A percentile compares a stretch with the other conserved stretches of the same genome.
phyloP scores from a whole-genome alignment of 1,140 invertebrate genomes.

The Sitodiplosis mosellana region DNA sequence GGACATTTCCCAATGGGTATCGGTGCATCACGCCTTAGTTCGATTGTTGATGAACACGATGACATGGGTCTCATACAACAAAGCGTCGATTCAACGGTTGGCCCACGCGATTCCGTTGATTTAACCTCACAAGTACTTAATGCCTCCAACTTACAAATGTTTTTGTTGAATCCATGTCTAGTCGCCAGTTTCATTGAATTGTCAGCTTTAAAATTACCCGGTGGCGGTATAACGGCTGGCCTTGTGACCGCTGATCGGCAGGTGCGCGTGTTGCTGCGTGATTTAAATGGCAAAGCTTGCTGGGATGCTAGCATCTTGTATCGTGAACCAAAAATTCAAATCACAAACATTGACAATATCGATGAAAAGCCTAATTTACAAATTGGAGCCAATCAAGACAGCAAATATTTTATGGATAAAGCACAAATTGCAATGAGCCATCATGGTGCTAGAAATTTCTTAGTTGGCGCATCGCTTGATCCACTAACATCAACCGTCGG shows the following conservation, averaged over 20 bases:
- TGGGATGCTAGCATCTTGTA: slow-evolving; percentile 90
- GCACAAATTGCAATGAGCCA: background rate
- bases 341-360: slow-evolving; percentile 6
- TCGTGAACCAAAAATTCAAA: slow-evolving; percentile 34
- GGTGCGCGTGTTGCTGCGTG: slow-evolving; percentile 74
- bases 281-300: slow-evolving; percentile 89
- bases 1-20: slow-evolving; percentile 80
- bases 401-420: background rate
- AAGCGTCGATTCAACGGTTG: slow-evolving; percentile 11
- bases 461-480: slow-evolving; percentile 11
- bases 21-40: slow-evolving; percentile 54
- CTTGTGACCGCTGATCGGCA: slow-evolving; percentile 40
- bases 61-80: slow-evolving; percentile 37
- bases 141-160: slow-evolving; percentile 76
- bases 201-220: slow-evolving; percentile 65
- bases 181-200: slow-evolving; percentile 84
- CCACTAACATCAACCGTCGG: slow-evolving; percentile 16
- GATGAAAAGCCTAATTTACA: background rate
- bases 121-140: slow-evolving; percentile 50
- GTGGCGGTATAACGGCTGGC: slow-evolving; percentile 64
- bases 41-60: slow-evolving; percentile 78
- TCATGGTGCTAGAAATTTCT: background rate
- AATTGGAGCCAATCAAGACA: background rate
- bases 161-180: slow-evolving; percentile 67
- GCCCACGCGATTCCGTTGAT: slow-evolving; percentile 3